Evolutionary conservation across 2,113 vertebrate species (phyloP).

Genomic region (Tamias sibiricus): DNA sequence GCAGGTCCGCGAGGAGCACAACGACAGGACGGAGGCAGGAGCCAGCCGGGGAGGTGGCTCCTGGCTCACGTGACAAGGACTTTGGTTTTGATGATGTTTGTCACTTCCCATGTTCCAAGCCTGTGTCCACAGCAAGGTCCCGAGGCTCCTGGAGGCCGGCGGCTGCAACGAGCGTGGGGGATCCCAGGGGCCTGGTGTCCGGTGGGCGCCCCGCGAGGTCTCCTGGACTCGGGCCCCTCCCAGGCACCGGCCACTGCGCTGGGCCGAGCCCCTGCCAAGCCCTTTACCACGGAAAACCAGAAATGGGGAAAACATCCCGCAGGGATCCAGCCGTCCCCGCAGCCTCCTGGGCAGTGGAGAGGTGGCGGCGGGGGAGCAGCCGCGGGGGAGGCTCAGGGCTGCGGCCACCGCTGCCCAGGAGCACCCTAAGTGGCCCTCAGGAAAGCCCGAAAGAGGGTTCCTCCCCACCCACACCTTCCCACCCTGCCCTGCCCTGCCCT

Average conservation of each 20-base stretch:
- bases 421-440: rapidly evolving
- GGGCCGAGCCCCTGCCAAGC: slow-evolving; percentile 65
- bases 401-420: neutral
- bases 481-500: too few species aligned
- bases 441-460: neutral
- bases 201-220: slow-evolving; percentile 50
- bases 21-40: too few species aligned
- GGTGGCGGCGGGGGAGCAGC: neutral
- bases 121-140: slow-evolving; percentile 45
- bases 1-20: too few species aligned
- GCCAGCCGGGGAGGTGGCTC: too few species aligned
- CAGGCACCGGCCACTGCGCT: slow-evolving; percentile 19
- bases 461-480: neutral
- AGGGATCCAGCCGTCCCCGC: slow-evolving; percentile 74
- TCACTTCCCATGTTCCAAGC: slow-evolving; percentile 39
- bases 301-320: slow-evolving; percentile 82
- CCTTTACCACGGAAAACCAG: slow-evolving; percentile 78
- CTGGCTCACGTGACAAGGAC: neutral
- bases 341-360: neutral
- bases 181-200: neutral
- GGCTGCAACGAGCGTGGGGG: slow-evolving; percentile 4
- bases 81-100: slow-evolving; percentile 48
- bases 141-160: slow-evolving; percentile 17
- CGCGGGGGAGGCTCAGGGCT: neutral
- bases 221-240: slow-evolving; percentile 35